Conservation (phyloP, 2,113 vertebrate species). For the Chiloscyllium plagiosum region DNA sequence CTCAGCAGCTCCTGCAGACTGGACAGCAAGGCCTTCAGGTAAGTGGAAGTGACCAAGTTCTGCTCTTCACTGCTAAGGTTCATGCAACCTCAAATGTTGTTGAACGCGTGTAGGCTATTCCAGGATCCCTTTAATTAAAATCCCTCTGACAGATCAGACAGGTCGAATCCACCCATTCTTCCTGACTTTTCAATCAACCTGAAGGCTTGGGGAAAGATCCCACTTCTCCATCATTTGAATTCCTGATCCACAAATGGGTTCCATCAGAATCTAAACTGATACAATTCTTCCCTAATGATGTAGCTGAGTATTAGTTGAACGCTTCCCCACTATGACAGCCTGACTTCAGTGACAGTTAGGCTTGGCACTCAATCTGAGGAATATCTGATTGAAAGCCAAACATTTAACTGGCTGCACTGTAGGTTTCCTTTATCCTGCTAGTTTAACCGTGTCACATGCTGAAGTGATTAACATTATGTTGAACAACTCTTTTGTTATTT, state of each 20-base stretch:
- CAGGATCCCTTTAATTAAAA: too few species aligned
- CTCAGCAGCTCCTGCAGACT: too few species aligned
- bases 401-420: not conserved
- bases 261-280: not conserved
- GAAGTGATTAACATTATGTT: slow-evolving; percentile 34
- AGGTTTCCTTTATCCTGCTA: slow-evolving; percentile 19
- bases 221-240: not conserved
- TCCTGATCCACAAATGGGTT: too few species aligned
- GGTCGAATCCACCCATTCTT: not conserved
- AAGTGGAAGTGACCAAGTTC: too few species aligned
- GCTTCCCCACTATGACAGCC: not conserved
- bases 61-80: too few species aligned
- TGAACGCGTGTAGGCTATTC: too few species aligned
- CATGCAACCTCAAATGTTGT: too few species aligned
- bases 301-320: not conserved
- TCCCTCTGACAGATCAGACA: too few species aligned
- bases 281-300: not conserved
- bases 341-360: not conserved
- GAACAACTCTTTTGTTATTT: slow-evolving; percentile 16
- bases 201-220: not conserved
- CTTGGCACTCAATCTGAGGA: not conserved
- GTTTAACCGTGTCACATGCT: slow-evolving; percentile 32
- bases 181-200: not conserved
- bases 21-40: too few species aligned
- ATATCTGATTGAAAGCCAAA: slow-evolving; percentile 19